Evolutionary conservation across 1,140 invertebrate species (phyloP).

Genomic region (Rhagoletis pomonella): DNA sequence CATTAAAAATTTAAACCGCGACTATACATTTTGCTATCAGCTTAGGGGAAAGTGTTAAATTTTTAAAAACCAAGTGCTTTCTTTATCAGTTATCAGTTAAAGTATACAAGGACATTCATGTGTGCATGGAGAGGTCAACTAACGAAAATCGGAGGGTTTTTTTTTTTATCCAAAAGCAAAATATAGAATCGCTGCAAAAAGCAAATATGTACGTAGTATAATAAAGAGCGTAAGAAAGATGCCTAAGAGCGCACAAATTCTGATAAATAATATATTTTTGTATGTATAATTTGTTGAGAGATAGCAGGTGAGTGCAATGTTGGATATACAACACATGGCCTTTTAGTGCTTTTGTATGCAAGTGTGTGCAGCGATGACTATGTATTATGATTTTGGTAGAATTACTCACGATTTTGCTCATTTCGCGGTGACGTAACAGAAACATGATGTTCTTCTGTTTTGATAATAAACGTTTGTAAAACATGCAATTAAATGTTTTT

Average conservation of each 20-base stretch:
- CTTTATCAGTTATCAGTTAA: neutral
- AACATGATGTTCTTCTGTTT: neutral
- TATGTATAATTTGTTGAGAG: slow-evolving; percentile 8
- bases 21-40: neutral
- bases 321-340: neutral
- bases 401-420: slow-evolving; percentile 35
- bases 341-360: neutral
- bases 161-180: neutral
- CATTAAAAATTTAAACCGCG: neutral
- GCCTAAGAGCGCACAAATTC: neutral
- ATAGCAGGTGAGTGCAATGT: slow-evolving; percentile 41
- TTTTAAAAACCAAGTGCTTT: neutral
- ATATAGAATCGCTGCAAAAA: neutral
- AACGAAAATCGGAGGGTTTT: too few relatives aligned
- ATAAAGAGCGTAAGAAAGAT: neutral
- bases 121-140: neutral
- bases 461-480: slow-evolving; percentile 20
- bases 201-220: neutral
- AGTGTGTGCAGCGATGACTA: neutral
- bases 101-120: neutral
- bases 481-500: neutral
- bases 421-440: slow-evolving; percentile 29
- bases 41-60: slow-evolving; percentile 6
- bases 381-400: neutral
- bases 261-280: neutral